A percentile compares a stretch with the other conserved stretches of the same genome.
Conservation (phyloP, 1,140 invertebrate species). For the Oppia nitens region DNA sequence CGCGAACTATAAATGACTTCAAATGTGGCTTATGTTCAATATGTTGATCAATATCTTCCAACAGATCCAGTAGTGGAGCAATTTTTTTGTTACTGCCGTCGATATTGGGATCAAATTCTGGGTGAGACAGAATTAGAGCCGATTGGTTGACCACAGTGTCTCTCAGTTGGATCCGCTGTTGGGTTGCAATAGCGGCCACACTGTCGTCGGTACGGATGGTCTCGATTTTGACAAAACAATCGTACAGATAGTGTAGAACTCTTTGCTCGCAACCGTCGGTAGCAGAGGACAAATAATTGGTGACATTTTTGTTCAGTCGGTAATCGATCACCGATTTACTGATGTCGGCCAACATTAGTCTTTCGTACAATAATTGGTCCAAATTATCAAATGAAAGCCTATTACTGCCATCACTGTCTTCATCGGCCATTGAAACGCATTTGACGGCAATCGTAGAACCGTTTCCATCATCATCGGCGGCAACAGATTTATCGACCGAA, state of each 20-base stretch:
- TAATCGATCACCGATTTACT: not conserved
- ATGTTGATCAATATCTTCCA: not conserved
- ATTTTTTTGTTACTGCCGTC: not conserved
- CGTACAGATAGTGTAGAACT: not conserved
- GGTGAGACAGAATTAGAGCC: not conserved
- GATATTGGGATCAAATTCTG: not conserved
- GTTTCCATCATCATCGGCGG: not conserved
- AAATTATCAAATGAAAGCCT: not conserved
- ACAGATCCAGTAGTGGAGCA: not conserved
- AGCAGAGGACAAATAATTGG: not conserved
- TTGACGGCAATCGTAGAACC: not conserved
- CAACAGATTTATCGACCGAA: not conserved
- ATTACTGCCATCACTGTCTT: not conserved
- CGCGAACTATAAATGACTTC: not conserved
- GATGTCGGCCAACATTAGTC: not conserved
- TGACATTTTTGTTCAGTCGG: not conserved
- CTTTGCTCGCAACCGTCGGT: not conserved
- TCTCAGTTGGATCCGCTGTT: not conserved
- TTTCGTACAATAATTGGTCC: not conserved
- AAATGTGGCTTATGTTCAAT: not conserved
- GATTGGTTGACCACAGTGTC: not conserved
- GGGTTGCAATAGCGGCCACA: not conserved
- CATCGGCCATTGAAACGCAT: not conserved
- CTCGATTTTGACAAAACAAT: not conserved
- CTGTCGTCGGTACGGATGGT: not conserved